These are phyloP conservation scores for Rhineura floridana DNA, from an alignment of 2,113 vertebrate species.

Conservation along the genomic window DNA sequence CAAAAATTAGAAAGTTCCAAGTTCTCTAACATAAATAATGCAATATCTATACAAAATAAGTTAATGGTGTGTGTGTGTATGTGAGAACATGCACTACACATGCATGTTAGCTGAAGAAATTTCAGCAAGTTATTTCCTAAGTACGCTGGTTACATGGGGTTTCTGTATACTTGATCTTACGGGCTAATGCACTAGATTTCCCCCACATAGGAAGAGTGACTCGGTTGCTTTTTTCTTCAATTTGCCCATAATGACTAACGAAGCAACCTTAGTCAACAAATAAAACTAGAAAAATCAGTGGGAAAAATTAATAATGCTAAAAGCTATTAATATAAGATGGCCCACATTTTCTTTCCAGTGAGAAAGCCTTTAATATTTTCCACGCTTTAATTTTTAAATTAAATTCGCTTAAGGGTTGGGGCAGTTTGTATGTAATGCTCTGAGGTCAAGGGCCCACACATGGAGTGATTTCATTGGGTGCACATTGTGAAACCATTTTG, in stretches of 20 bases:
- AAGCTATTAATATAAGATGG: background rate
- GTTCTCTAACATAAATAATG: slow-evolving; percentile 42
- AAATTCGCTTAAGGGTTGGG: background rate
- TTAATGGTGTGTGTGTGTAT: slow-evolving; percentile 42
- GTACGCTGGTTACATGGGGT: no score
- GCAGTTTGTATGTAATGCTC: background rate
- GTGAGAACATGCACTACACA: background rate
- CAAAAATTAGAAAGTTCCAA: slow-evolving; percentile 63
- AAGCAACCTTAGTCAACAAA: background rate
- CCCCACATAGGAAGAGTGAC: background rate
- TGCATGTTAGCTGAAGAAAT: no score
- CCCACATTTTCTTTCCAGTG: background rate
- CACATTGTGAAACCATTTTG: background rate
- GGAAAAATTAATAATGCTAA: background rate
- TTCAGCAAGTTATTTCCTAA: no score
- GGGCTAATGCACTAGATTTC: background rate
- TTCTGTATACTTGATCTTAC: no score
- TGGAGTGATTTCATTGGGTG: background rate
- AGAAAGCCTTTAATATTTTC: no score
- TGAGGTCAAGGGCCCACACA: background rate
- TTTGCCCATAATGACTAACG: background rate
- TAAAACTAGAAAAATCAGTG: background rate
- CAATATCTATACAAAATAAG: slow-evolving; percentile 57
- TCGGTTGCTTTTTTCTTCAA: background rate
- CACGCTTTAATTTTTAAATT: background rate